phyloP scores from a whole-genome alignment of 2,888 invertebrate species.

The Pseudoips prasinana region DNA sequence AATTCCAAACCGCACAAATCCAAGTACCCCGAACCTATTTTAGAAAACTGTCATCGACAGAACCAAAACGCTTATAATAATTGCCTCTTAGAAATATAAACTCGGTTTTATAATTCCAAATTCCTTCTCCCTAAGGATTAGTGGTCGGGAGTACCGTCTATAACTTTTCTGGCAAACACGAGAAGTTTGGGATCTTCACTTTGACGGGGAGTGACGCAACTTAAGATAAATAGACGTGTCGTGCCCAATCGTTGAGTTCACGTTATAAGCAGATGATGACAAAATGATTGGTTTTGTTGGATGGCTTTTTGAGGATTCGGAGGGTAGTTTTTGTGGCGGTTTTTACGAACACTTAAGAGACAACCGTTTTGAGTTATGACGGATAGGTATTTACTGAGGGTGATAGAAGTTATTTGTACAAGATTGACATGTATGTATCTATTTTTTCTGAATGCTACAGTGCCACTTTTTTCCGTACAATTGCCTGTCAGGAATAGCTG shows the following conservation, averaged over 20 bases:
- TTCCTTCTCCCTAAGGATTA: conserved; percentile 27
- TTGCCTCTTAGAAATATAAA: conserved; percentile 9
- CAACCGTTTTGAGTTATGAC: too few species aligned
- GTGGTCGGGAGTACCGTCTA: conserved; percentile 24
- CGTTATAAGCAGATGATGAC: conserved; percentile 14
- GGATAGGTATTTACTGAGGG: too few species aligned
- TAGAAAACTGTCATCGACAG: conserved; percentile 9
- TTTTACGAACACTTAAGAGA: too few species aligned
- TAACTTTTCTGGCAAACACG: conserved; percentile 25
- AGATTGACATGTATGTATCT: too few species aligned
- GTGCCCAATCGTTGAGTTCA: conserved; percentile 12
- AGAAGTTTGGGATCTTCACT: conserved; percentile 19
- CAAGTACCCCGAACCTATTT: not conserved
- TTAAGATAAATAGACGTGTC: conserved; percentile 30
- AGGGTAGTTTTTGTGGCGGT: not conserved
- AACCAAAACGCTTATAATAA: conserved; percentile 9
- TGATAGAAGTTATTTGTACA: too few species aligned
- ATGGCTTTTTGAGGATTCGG: conserved; percentile 9
- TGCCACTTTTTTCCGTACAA: too few species aligned
- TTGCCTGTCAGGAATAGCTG: too few species aligned
- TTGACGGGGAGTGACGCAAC: conserved; percentile 24
- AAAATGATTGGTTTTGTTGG: conserved; percentile 15
- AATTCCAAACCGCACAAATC: too few species aligned
- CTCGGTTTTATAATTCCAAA: conserved; percentile 27
- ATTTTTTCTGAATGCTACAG: too few species aligned